phyloP scores from a whole-genome alignment of 2,888 invertebrate species.

The Serripes groenlandicus region DNA sequence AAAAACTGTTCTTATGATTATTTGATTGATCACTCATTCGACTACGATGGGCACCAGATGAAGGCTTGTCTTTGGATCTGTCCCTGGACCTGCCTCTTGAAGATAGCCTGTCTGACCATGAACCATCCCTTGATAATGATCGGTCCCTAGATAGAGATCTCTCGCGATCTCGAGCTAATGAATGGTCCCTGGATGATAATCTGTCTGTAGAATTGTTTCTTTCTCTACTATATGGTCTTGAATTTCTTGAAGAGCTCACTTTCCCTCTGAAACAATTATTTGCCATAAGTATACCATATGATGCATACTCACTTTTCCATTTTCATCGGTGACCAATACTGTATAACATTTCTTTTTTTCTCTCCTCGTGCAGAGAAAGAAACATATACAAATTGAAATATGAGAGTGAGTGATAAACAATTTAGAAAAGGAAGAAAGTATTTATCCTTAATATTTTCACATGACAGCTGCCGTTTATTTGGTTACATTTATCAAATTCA shows the following conservation, averaged over 20 bases:
- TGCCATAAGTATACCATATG: too few species aligned
- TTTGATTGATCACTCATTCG: slow-evolving; percentile 71
- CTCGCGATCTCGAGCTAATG: slow-evolving; percentile 73
- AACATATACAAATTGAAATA: too few species aligned
- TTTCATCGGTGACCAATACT: too few species aligned
- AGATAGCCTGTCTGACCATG: slow-evolving; percentile 73
- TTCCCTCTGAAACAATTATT: slow-evolving; percentile 69
- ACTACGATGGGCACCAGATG: slow-evolving; percentile 71
- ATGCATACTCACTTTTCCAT: too few species aligned
- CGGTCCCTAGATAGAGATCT: slow-evolving; percentile 72
- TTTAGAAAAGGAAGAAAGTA: too few species aligned
- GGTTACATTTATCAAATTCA: too few species aligned
- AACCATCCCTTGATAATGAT: slow-evolving; percentile 67
- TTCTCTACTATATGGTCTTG: slow-evolving; percentile 73
- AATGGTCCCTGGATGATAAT: slow-evolving; percentile 65
- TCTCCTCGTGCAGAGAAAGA: too few species aligned
- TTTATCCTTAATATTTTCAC: too few species aligned
- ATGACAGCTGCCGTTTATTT: too few species aligned
- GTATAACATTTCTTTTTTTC: too few species aligned
- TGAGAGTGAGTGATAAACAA: too few species aligned
- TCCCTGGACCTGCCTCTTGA: slow-evolving; percentile 50
- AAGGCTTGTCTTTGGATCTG: slow-evolving; percentile 56
- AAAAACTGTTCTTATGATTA: slow-evolving; percentile 64
- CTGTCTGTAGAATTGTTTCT: slow-evolving; percentile 69
- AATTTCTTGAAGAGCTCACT: slow-evolving; percentile 50